These are phyloP conservation scores for Diorhabda elongata DNA, from an alignment of 1,140 invertebrate species.

Conservation along the genomic window DNA sequence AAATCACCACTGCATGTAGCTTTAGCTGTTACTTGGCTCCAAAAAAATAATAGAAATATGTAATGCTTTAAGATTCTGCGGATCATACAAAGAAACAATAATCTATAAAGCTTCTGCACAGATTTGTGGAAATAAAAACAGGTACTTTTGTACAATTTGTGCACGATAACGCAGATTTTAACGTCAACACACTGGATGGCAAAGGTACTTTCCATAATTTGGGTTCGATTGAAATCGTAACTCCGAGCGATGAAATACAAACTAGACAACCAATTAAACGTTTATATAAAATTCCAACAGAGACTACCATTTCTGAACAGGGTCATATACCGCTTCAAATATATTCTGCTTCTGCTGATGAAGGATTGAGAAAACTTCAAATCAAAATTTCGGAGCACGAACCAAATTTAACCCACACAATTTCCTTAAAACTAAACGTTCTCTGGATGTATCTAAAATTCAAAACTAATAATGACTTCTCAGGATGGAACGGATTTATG, in stretches of 20 bases:
- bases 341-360: background rate
- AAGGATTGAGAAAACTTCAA: background rate
- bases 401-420: background rate
- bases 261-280: slow-evolving; percentile 11
- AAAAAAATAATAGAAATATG: background rate
- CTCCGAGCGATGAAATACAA: slow-evolving; percentile 15
- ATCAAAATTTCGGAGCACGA: background rate
- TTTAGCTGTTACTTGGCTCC: background rate
- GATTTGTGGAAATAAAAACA: slow-evolving; percentile 14
- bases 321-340: background rate
- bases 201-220: slow-evolving; percentile 15
- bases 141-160: slow-evolving; percentile 32
- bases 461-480: slow-evolving; percentile 18
- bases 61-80: background rate
- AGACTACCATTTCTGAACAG: background rate
- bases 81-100: background rate
- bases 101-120: background rate
- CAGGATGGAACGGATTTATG: slow-evolving; percentile 25
- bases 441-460: slow-evolving; percentile 23
- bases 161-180: slow-evolving; percentile 31
- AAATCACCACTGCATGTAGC: no score
- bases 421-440: slow-evolving; percentile 9
- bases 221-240: slow-evolving; percentile 28
- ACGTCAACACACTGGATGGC: slow-evolving; percentile 29
- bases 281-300: background rate